Evolutionary conservation across 2,888 invertebrate genomes (phyloP), one percentile per base, ranked within the genome.

Genomic region (Xestoiulus laeticollis): DNA sequence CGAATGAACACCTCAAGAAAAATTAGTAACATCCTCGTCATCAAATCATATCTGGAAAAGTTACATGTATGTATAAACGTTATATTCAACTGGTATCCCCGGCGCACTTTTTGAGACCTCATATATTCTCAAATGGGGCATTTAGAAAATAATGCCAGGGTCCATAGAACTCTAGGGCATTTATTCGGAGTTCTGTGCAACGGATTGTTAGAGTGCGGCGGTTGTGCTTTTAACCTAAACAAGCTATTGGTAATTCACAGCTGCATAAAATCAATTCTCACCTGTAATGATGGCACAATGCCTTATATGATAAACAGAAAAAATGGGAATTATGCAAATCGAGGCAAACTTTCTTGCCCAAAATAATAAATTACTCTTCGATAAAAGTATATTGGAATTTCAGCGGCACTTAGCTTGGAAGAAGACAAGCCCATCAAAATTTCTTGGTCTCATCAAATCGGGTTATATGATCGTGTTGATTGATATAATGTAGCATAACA

Each of bases 321-420:
- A n/a, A 30, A 78, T 78, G 78, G 30, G 78, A 30, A 30, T 78
- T 30, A 78, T 78, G 78, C 78, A 78, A 78, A 30, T 78, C 30
- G 78, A 0, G 78, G 14, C 26, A 30, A 30, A 78, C 78, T 26
- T 78, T 78, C 14, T 59, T 30, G 0, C 78, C 14, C 12, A 30
- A 78, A 78, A 78, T 78, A 78, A 78, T 78, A 78, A 78, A 30
- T 78, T 78, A 78, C 78, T 30, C 26, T 78, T 78, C 30, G 30
- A 78, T 78, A 14, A 78, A 68, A 78, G 30, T 78, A 78, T 14
- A 30, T 78, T 30, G 30, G 14, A 78, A 78, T 78, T 78, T 78
- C 10, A 22, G 68, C 68, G 26, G 68, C 68, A 68, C 26, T 68
- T 68, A 68, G 30, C 16, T 30, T 30, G 78, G 30, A 78, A 78